Base-by-base conservation (phyloP, 2,888 invertebrate genomes). In the Zygaena filipendulae region DNA sequence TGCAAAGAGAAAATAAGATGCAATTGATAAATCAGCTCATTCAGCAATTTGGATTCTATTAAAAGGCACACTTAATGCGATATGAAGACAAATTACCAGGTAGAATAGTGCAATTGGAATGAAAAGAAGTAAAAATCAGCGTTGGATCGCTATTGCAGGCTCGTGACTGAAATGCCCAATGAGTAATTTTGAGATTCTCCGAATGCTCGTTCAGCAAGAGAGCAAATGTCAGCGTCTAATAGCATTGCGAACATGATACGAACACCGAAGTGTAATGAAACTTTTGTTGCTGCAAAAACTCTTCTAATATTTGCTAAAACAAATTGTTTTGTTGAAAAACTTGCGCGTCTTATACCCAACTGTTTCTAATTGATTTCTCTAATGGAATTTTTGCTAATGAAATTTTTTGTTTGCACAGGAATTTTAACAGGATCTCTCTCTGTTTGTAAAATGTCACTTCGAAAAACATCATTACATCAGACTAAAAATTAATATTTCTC, bases 81-180 rank as follows among this genome's bases (percentile, higher is more conserved):
- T 59, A 61, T 47, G 58, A 59, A 62, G 67, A 74, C 60, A 72
- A 74, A 71, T 77, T 71, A 61, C 64, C 45, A 52, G 60, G 58
- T 62, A 59, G 62, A 71, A 67, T 69, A 68, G 61, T 63, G 70
- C 70, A 69, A 68, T 71, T 47, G 72, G 69, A 69, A 72, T 70
- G 58, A 59, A 72, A 74, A 75, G 74, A 77, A 74, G 72, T 69
- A 77, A 74, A 79, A 79, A 79, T 77, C 75, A 75, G 67, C 66
- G 57, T 50, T 40, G 57, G 52, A 64, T 61, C 59, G 71, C 52
- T 56, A 59, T 52, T 52, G 56, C 54, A 47, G 52, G 43, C 53
- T 49, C 77, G 77, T 75, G 79, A 70, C 74, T 71, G 59, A 62
- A 77, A 75, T 79, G 55, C 61, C 57, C 50, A 68, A 77, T 71